Percentiles rank a stretch among this genome's conserved stretches.
These are phyloP conservation scores for Dendrolimus houi DNA, from an alignment of 2,888 invertebrate genomes.

Conservation along the genomic window DNA sequence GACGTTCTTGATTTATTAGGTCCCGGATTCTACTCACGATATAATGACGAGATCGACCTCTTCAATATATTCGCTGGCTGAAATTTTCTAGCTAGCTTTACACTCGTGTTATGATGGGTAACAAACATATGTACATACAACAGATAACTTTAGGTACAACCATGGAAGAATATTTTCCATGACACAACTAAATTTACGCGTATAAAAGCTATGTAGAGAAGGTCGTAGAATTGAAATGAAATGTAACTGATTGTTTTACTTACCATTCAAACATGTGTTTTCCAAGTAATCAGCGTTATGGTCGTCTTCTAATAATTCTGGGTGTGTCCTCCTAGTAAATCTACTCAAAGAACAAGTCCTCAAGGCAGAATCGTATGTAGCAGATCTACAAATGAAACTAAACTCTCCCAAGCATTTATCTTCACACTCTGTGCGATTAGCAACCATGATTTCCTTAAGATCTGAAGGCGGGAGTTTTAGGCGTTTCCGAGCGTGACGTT, in stretches of 20 bases:
- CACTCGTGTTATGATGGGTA: no score
- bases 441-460: constrained; percentile 89
- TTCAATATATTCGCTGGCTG: no score
- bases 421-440: constrained; percentile 92
- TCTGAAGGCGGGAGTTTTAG: constrained; percentile 87
- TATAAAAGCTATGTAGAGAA: no score
- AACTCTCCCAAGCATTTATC: constrained; percentile 93
- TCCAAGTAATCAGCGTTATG: constrained; percentile 93
- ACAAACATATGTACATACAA: no score
- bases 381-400: constrained; percentile 91
- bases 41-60: no score
- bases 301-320: constrained; percentile 89
- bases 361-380: constrained; percentile 86
- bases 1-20: no score
- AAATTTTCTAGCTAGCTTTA: no score
- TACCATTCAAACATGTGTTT: constrained; percentile 93
- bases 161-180: no score
- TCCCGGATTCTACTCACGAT: no score
- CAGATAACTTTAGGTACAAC: no score
- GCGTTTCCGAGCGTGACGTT: constrained; percentile 90
- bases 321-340: constrained; percentile 91
- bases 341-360: constrained; percentile 87
- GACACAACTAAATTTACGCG: no score
- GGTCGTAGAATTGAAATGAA: neutral
- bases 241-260: constrained; percentile 5